phyloP scores from a whole-genome alignment of 2,797 vertebrate genomes.

The Orientallactaga sibirica region DNA sequence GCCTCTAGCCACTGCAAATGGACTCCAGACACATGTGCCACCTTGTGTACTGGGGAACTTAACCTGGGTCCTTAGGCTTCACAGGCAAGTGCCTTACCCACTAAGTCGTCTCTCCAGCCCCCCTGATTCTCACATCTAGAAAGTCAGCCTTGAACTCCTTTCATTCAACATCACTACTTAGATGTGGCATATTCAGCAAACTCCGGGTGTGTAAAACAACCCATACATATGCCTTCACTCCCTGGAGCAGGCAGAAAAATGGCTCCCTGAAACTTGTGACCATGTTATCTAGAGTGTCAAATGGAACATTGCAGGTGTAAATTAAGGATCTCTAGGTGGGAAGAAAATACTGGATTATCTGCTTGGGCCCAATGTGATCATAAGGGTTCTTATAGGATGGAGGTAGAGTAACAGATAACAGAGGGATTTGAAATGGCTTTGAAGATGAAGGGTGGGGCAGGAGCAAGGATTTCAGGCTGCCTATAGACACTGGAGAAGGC shows the following conservation, averaged over 20 bases:
- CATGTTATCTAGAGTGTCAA: neutral
- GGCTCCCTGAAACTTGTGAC: neutral
- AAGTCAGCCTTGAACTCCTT: neutral
- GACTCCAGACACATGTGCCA: too few species aligned
- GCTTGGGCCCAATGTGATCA: neutral
- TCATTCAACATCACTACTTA: neutral
- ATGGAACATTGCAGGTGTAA: neutral
- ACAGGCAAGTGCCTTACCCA: too few species aligned
- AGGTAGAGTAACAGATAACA: neutral
- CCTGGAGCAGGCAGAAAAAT: neutral
- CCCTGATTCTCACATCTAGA: neutral
- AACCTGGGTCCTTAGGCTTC: too few species aligned
- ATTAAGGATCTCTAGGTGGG: neutral
- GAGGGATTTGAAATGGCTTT: neutral
- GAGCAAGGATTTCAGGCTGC: neutral
- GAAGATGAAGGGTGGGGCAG: neutral
- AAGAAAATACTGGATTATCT: neutral
- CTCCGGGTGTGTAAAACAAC: neutral
- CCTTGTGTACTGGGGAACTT: too few species aligned
- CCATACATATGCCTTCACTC: neutral
- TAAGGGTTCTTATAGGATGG: neutral
- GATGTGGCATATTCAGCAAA: neutral
- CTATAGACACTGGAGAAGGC: neutral
- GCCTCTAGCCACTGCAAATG: too few species aligned
- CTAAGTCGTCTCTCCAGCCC: too few species aligned